Conservation (phyloP, 2,888 invertebrate genomes). For the Hirtodrosophila alboralis region DNA sequence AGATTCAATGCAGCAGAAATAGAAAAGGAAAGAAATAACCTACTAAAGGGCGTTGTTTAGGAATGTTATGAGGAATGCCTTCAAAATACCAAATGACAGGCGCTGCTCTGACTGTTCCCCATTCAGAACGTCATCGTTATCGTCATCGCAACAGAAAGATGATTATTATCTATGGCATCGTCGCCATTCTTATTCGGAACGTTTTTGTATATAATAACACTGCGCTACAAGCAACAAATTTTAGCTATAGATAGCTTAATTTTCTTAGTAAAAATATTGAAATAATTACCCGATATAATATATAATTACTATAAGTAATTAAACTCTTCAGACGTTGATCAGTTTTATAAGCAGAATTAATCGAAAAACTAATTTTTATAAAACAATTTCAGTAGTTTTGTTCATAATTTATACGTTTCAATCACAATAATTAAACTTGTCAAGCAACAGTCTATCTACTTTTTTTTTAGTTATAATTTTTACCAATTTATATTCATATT, state of each 20-base stretch:
- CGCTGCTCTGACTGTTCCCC: constrained; percentile 40
- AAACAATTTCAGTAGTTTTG: too few relatives aligned
- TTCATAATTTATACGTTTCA: too few relatives aligned
- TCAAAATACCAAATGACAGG: constrained; percentile 64
- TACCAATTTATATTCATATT: too few relatives aligned
- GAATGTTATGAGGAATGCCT: constrained; percentile 70
- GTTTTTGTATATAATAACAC: constrained; percentile 48
- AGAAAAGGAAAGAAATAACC: constrained; percentile 5
- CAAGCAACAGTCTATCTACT: too few relatives aligned
- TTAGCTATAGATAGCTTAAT: neutral
- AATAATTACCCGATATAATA: neutral
- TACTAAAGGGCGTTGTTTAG: constrained; percentile 28
- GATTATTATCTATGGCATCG: constrained; percentile 48
- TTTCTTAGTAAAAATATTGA: neutral
- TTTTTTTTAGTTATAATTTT: too few relatives aligned
- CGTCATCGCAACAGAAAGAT: constrained; percentile 23
- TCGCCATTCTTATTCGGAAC: constrained; percentile 62
- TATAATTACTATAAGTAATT: too few relatives aligned
- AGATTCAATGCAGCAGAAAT: constrained; percentile 54
- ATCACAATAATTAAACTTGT: too few relatives aligned
- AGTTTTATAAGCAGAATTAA: too few relatives aligned
- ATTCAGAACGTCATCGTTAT: constrained; percentile 47
- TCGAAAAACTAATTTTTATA: too few relatives aligned
- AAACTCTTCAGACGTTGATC: too few relatives aligned
- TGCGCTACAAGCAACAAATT: constrained; percentile 28